Evolutionary conservation across 2,888 invertebrate species (phyloP).

Genomic region (Coelogynopora nodosa): DNA sequence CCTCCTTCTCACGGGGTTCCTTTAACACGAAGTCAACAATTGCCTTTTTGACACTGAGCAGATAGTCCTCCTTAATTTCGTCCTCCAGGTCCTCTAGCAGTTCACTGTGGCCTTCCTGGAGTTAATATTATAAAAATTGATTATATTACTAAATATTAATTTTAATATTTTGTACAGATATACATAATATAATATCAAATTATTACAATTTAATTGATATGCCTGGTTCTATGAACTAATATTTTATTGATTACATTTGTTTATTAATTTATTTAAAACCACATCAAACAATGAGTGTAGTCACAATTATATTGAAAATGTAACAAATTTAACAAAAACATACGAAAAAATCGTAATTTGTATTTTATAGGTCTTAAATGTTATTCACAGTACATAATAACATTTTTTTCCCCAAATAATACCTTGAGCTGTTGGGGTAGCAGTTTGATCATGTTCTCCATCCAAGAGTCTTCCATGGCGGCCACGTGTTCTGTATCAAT

Average conservation of each 20-base stretch:
- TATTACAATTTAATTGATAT: too few relatives aligned
- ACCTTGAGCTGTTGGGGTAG: constrained; percentile 59
- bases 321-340: neutral
- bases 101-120: constrained; percentile 55
- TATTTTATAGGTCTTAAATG: too few relatives aligned
- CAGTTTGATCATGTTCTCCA: constrained; percentile 64
- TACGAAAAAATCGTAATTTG: too few relatives aligned
- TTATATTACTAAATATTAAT: too few relatives aligned
- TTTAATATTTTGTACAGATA: too few relatives aligned
- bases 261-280: too few relatives aligned
- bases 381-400: too few relatives aligned
- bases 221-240: too few relatives aligned
- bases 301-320: neutral
- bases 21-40: constrained; percentile 80
- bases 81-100: constrained; percentile 66
- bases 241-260: too few relatives aligned
- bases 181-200: too few relatives aligned
- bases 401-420: too few relatives aligned
- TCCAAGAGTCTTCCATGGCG: constrained; percentile 72
- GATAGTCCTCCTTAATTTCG: constrained; percentile 80
- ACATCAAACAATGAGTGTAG: neutral
- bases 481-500: constrained; percentile 84
- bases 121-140: too few relatives aligned
- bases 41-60: constrained; percentile 81
- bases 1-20: constrained; percentile 67